phyloP scores from a whole-genome alignment of 2,797 vertebrate species.

The Halcyon smyrnensis region DNA sequence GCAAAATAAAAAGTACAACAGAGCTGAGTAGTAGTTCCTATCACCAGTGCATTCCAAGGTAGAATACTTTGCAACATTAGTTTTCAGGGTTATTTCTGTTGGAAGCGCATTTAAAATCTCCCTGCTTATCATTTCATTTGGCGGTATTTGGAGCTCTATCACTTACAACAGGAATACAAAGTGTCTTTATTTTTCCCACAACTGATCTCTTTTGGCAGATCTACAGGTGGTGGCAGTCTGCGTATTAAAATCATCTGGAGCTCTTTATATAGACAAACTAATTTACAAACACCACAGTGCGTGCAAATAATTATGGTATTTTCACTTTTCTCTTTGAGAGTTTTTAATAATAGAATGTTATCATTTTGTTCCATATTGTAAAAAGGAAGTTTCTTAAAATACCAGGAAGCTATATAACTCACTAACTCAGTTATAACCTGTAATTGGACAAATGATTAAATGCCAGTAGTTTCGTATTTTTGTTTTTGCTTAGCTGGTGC shows the following conservation, averaged over 20 bases:
- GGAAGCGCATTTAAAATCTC: neutral
- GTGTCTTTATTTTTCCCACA: neutral
- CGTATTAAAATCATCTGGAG: neutral
- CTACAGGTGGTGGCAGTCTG: neutral
- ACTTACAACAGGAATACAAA: neutral
- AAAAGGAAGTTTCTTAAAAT: neutral
- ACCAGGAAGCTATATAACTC: neutral
- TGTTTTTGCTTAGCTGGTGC: neutral
- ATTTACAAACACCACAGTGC: neutral
- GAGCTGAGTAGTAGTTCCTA: neutral
- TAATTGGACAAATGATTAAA: neutral
- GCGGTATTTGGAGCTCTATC: neutral
- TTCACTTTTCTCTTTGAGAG: neutral
- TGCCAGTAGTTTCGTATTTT: neutral
- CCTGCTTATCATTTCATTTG: neutral
- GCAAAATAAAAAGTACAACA: neutral
- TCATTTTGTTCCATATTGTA: neutral
- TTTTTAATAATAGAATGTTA: neutral
- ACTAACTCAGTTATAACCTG: neutral
- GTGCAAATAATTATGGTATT: neutral
- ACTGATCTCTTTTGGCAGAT: slow-evolving; percentile 1
- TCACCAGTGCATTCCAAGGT: neutral
- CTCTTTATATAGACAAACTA: neutral
- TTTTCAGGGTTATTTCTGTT: slow-evolving; percentile 16
- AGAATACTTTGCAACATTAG: neutral